phyloP scores from a whole-genome alignment of 2,888 invertebrate genomes.

The Congeria kusceri region DNA sequence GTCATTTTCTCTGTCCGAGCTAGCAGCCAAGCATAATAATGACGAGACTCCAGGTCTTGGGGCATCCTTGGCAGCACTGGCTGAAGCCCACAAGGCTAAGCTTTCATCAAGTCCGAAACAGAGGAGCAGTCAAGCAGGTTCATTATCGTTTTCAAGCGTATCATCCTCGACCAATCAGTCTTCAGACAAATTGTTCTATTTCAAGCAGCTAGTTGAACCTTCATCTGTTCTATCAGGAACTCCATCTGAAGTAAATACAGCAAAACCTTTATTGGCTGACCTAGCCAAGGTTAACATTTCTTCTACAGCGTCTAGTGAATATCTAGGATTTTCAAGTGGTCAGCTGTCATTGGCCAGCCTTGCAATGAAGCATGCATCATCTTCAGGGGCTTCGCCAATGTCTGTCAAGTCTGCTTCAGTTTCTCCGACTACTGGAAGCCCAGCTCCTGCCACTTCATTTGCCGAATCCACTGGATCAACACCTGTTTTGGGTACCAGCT shows the following conservation, averaged over 20 bases:
- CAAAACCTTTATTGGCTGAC: constrained; percentile 47
- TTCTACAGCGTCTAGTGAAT: too few relatives aligned
- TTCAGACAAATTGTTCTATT: too few relatives aligned
- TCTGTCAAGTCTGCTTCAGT: constrained; percentile 1
- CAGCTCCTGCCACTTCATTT: not conserved
- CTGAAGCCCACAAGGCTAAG: constrained; percentile 33
- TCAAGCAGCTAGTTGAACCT: too few relatives aligned
- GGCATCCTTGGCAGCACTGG: constrained; percentile 24
- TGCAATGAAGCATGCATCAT: not conserved
- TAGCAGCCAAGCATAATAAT: too few relatives aligned
- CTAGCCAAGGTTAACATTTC: constrained; percentile 37
- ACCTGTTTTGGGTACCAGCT: not conserved
- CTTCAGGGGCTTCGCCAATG: not conserved
- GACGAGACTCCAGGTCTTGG: not conserved
- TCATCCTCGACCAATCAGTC: too few relatives aligned
- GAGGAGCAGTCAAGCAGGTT: too few relatives aligned
- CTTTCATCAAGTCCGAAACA: too few relatives aligned
- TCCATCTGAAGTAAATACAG: not conserved
- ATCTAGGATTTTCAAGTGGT: too few relatives aligned
- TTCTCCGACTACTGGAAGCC: not conserved
- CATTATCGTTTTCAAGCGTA: too few relatives aligned
- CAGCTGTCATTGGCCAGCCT: not conserved
- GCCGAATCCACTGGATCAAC: constrained; percentile 3
- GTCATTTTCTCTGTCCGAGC: too few relatives aligned
- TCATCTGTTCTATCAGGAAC: too few relatives aligned